phyloP scores from a whole-genome alignment of 2,797 vertebrate genomes.

The Limosa lapponica region DNA sequence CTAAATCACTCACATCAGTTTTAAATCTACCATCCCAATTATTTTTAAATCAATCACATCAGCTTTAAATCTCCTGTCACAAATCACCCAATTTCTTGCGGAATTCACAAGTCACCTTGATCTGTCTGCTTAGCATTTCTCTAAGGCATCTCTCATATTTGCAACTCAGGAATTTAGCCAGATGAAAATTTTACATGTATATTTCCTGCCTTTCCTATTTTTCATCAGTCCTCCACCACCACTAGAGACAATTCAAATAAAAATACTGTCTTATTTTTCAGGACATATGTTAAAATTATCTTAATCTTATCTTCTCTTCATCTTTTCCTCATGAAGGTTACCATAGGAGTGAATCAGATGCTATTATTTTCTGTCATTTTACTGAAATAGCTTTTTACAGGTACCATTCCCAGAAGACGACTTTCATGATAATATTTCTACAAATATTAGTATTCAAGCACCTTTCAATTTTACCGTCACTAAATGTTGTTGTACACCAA shows the following conservation, averaged over 20 bases:
- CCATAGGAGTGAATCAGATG: background rate
- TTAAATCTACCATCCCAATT: background rate
- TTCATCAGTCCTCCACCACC: background rate
- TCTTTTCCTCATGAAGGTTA: background rate
- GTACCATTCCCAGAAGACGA: background rate
- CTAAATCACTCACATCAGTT: background rate
- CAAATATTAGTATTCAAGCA: background rate
- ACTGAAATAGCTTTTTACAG: background rate
- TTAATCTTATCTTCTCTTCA: background rate
- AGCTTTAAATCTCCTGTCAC: background rate
- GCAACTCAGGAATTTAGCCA: background rate
- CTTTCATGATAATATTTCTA: background rate
- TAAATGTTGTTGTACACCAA: background rate
- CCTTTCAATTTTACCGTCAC: background rate
- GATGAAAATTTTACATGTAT: accelerated
- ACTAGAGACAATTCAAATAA: background rate
- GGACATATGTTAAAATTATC: background rate
- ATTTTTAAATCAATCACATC: background rate
- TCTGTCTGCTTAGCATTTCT: background rate
- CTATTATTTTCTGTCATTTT: background rate
- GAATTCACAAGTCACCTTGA: background rate
- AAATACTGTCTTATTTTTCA: background rate
- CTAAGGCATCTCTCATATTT: background rate
- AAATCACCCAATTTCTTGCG: background rate
- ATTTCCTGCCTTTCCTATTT: background rate